These are phyloP conservation scores for Euwallacea similis DNA, from an alignment of 1,140 invertebrate genomes.

Conservation along the genomic window DNA sequence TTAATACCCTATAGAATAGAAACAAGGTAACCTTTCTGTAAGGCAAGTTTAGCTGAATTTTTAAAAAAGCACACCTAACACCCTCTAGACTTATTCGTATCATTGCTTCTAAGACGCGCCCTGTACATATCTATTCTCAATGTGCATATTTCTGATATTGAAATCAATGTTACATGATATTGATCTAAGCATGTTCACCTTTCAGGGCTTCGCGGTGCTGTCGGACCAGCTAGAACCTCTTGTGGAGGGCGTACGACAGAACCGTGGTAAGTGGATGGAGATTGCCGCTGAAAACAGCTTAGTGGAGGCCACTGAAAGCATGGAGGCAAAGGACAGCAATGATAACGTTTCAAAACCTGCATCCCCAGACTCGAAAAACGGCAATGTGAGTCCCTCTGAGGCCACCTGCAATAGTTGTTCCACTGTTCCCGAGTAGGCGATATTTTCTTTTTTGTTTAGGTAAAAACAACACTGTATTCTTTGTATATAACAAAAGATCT, in stretches of 20 bases:
- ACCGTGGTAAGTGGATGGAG: slow-evolving; percentile 81
- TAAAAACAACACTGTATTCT: neutral
- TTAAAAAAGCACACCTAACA: too few relatives aligned
- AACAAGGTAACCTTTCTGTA: too few relatives aligned
- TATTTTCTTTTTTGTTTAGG: neutral
- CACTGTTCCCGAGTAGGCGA: slow-evolving; percentile 27
- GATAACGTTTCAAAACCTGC: slow-evolving; percentile 49
- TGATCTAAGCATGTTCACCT: slow-evolving; percentile 36
- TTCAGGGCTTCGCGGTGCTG: slow-evolving; percentile 80
- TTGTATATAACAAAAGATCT: slow-evolving; percentile 10
- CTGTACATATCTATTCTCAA: too few relatives aligned
- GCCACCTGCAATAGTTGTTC: slow-evolving; percentile 34
- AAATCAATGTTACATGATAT: slow-evolving; percentile 3
- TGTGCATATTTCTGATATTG: too few relatives aligned
- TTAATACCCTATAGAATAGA: too few relatives aligned
- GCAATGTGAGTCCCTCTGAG: slow-evolving; percentile 14
- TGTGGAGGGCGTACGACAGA: slow-evolving; percentile 80
- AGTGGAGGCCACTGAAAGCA: slow-evolving; percentile 32
- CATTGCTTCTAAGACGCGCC: too few relatives aligned
- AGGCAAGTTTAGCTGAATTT: too few relatives aligned
- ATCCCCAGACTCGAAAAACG: slow-evolving; percentile 41
- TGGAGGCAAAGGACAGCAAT: slow-evolving; percentile 46
- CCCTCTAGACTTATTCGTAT: too few relatives aligned
- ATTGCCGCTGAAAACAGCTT: slow-evolving; percentile 59
- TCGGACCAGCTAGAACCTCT: slow-evolving; percentile 77